phyloP scores from a whole-genome alignment of 2,113 vertebrate genomes.

The Theristicus caerulescens region DNA sequence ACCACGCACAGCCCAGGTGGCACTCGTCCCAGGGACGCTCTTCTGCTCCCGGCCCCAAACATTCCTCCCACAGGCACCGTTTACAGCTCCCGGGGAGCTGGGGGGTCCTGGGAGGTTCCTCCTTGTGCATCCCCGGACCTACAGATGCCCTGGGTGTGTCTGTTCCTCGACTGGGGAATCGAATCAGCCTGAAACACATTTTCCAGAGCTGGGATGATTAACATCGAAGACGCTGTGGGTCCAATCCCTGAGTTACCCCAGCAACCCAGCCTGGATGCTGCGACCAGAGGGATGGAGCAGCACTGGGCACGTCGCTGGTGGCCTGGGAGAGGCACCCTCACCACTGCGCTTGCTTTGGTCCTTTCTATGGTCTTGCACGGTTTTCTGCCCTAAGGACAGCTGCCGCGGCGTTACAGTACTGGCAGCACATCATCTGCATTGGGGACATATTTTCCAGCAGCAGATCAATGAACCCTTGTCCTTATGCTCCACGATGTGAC shows the following conservation, averaged over 20 bases:
- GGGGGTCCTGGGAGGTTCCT: no score
- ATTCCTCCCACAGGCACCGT: neutral
- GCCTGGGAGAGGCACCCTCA: neutral
- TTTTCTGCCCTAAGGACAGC: neutral
- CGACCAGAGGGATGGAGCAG: fast-evolving
- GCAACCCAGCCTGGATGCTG: neutral
- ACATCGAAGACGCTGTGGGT: fast-evolving
- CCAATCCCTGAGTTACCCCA: neutral
- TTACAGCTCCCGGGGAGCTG: neutral
- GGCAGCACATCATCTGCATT: neutral
- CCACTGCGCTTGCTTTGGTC: fast-evolving
- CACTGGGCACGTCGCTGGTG: fast-evolving
- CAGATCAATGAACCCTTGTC: neutral
- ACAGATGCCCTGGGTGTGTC: neutral
- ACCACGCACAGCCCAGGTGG: no score
- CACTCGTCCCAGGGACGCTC: no score
- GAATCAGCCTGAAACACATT: fast-evolving
- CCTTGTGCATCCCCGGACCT: fast-evolving
- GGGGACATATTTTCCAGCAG: neutral
- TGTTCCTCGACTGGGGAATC: no score
- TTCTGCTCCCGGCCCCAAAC: neutral
- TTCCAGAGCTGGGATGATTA: neutral
- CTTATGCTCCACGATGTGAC: neutral
- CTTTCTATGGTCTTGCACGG: fast-evolving
- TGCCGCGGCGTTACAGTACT: fast-evolving